A percentile compares a stretch with the other conserved stretches of the same genome.
Conservation (phyloP, 2,888 invertebrate genomes). For the Argyresthia albistria region DNA sequence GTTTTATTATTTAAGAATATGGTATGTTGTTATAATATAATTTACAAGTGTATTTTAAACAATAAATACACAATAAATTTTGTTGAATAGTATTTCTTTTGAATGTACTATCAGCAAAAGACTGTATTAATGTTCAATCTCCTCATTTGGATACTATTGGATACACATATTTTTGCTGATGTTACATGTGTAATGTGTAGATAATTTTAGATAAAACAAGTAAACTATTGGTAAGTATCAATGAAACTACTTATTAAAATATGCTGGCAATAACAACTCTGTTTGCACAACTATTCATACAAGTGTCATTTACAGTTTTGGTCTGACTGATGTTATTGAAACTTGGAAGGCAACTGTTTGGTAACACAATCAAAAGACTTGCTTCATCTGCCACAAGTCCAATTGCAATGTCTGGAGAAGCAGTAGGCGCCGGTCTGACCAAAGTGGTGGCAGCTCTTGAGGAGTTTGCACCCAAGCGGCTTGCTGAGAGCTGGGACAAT, state of each 20-base stretch:
- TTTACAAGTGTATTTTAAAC: no score
- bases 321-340: slow-evolving; percentile 51
- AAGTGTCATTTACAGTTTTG: slow-evolving; percentile 24
- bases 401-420: slow-evolving; percentile 37
- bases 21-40: neutral
- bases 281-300: neutral
- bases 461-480: slow-evolving; percentile 76
- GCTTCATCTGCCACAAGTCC: slow-evolving; percentile 20
- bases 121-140: no score
- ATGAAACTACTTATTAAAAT: neutral
- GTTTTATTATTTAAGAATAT: neutral
- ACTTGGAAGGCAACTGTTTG: slow-evolving; percentile 26
- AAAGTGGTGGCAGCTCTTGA: slow-evolving; percentile 75
- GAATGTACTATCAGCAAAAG: no score
- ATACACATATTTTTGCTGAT: no score
- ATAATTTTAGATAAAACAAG: no score
- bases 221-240: neutral
- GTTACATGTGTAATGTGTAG: no score
- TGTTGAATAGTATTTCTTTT: no score
- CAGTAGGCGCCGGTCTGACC: slow-evolving; percentile 51
- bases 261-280: neutral
- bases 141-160: no score
- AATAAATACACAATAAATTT: no score
- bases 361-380: slow-evolving; percentile 19
- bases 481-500: slow-evolving; percentile 95